A percentile compares a stretch with the other conserved stretches of the same genome.
Evolutionary conservation across 2,113 vertebrate genomes (phyloP).

Genomic region (Cinclus cinclus): DNA sequence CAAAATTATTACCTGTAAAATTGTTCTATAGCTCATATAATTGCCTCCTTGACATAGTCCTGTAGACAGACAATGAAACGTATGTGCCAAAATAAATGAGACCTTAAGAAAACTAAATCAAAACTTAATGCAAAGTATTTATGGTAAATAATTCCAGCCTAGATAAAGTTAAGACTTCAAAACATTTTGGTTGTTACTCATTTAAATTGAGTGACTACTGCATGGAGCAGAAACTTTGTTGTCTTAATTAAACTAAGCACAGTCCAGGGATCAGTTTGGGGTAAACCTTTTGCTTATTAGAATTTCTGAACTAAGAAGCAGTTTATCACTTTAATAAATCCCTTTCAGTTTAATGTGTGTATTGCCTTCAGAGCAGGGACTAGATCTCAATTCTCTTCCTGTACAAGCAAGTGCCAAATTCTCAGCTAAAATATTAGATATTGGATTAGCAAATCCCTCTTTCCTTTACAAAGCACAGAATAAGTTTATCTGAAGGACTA

Average conservation of each 20-base stretch:
- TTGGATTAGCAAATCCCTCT: background rate
- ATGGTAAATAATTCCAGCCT: conserved; percentile 5
- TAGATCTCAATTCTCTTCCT: background rate
- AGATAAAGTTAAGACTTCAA: conserved; percentile 8
- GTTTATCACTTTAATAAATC: background rate
- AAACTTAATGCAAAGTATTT: background rate
- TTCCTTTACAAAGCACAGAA: background rate
- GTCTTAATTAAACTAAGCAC: background rate
- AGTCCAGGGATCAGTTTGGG: background rate
- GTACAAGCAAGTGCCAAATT: background rate
- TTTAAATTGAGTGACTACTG: background rate
- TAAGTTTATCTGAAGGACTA: background rate
- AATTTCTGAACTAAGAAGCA: background rate
- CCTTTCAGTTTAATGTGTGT: background rate
- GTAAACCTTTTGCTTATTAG: background rate
- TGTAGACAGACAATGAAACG: background rate
- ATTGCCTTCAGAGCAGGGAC: background rate
- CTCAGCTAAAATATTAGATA: background rate
- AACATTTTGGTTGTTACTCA: background rate
- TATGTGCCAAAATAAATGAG: background rate
- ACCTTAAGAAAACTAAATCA: conserved; percentile 24
- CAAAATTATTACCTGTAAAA: background rate
- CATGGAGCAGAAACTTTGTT: background rate
- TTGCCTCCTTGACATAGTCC: background rate
- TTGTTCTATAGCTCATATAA: background rate